phyloP scores from a whole-genome alignment of 2,113 vertebrate genomes.

The Syngnathus scovelli region DNA sequence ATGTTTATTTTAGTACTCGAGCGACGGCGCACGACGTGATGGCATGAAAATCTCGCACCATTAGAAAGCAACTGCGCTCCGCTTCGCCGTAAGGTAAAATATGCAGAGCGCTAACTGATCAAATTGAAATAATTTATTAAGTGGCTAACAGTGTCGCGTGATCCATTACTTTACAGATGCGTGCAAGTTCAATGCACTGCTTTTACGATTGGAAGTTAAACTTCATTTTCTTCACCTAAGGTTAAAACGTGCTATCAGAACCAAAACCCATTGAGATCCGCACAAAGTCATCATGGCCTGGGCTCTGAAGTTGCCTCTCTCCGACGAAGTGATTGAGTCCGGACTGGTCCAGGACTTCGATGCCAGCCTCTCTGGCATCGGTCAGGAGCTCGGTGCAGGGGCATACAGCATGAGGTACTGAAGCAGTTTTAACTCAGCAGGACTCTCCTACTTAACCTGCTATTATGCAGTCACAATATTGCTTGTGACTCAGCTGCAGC shows the following conservation, averaged over 20 bases:
- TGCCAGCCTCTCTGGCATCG: constrained; percentile 94
- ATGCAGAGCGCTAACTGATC: no score
- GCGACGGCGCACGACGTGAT: constrained; percentile 49
- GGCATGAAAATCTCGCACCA: constrained; percentile 37
- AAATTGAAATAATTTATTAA: not conserved
- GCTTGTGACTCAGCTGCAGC: no score
- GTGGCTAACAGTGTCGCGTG: not conserved
- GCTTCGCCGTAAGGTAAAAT: constrained; percentile 36
- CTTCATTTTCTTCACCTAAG: not conserved
- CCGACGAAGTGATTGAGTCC: constrained; percentile 95
- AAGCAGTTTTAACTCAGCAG: not conserved
- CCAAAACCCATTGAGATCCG: constrained; percentile 18
- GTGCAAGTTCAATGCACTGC: not conserved
- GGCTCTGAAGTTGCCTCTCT: constrained; percentile 92
- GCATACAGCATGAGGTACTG: constrained; percentile 98
- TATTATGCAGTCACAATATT: not conserved
- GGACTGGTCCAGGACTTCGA: constrained; percentile 97
- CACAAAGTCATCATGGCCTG: constrained; percentile 79
- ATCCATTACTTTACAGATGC: not conserved
- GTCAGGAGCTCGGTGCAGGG: constrained; percentile 92
- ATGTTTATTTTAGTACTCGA: constrained; percentile 53
- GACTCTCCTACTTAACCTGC: not conserved
- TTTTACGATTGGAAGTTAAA: not conserved
- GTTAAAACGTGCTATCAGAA: constrained; percentile 7
- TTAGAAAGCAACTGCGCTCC: constrained; percentile 18